phyloP scores from a whole-genome alignment of 2,888 invertebrate species.

The Keiferia lycopersicella region DNA sequence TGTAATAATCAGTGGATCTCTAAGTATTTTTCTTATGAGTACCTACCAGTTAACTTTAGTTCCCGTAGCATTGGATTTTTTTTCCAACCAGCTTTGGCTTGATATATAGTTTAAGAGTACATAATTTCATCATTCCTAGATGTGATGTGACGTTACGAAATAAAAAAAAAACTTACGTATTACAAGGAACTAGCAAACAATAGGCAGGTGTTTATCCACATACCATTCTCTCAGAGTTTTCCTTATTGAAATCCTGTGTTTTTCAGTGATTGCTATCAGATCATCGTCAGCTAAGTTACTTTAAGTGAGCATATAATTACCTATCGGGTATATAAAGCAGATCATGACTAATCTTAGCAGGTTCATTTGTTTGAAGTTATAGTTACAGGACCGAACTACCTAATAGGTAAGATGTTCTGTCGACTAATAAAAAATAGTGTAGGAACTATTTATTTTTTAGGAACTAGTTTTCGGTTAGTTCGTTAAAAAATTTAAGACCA shows the following conservation, averaged over 20 bases:
- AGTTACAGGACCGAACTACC: neutral
- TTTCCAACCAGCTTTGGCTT: no score
- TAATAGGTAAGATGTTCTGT: neutral
- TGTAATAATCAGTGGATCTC: no score
- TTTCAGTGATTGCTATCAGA: neutral
- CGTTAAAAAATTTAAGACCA: no score
- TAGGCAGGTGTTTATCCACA: neutral
- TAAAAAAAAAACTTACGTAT: neutral
- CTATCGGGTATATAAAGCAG: conserved; percentile 2
- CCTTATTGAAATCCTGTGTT: conserved; percentile 14
- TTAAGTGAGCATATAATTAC: conserved; percentile 8
- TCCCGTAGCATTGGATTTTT: no score
- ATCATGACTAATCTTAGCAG: conserved; percentile 1
- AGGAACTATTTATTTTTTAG: no score
- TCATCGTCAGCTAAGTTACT: neutral
- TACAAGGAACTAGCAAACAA: conserved; percentile 15
- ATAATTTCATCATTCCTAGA: no score
- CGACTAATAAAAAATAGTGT: no score
- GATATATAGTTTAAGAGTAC: no score
- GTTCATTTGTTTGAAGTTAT: conserved; percentile 2
- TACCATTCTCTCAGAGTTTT: neutral
- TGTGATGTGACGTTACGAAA: neutral
- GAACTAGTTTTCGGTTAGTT: no score
- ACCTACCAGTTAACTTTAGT: no score
- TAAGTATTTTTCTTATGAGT: no score